Evolutionary conservation across 2,888 invertebrate genomes (phyloP).

Genomic region (Pachliopta kotzebuea): DNA sequence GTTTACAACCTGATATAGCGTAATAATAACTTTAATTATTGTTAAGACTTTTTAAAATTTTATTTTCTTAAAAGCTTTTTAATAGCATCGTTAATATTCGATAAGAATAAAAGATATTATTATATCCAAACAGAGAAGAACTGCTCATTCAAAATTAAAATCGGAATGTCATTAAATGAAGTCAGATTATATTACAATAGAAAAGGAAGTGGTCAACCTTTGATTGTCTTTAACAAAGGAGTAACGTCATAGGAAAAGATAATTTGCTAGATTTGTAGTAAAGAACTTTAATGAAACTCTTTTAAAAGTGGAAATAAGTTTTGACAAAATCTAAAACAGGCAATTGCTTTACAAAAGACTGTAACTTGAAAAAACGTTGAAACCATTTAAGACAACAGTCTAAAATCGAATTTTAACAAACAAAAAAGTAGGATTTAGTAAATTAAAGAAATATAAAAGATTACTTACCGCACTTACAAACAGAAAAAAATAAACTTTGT

Average conservation of each 20-base stretch:
- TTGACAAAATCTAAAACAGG: neutral
- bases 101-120: neutral
- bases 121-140: slow-evolving; percentile 12
- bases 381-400: neutral
- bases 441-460: neutral
- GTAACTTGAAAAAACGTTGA: neutral
- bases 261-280: neutral
- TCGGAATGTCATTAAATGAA: slow-evolving; percentile 16
- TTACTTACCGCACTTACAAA: slow-evolving; percentile 61
- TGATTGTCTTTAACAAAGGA: slow-evolving; percentile 27
- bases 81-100: neutral
- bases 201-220: slow-evolving; percentile 25
- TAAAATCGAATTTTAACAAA: neutral
- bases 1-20: no score
- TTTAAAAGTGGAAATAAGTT: neutral
- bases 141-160: slow-evolving; percentile 19
- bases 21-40: no score
- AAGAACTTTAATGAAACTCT: neutral
- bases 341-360: neutral
- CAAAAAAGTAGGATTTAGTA: neutral
- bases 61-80: no score
- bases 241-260: slow-evolving; percentile 18
- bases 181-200: slow-evolving; percentile 25
- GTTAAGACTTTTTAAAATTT: no score
- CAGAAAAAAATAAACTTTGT: slow-evolving; percentile 50